Evolutionary conservation across 2,888 invertebrate genomes (phyloP).

Genomic region (Autographa gamma): DNA sequence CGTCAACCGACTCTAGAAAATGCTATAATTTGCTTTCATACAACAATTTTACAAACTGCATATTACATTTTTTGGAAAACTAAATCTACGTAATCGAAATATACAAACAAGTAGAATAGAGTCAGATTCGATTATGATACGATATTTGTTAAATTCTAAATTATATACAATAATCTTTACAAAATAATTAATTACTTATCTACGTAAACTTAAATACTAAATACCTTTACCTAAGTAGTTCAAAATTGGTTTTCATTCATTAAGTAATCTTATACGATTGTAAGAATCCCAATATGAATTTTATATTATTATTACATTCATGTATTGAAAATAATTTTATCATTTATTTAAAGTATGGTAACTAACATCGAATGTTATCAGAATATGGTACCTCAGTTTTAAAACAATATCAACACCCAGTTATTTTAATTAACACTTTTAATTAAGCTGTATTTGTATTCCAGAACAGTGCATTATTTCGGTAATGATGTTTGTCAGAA

Average conservation of each 20-base stretch:
- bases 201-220: no score
- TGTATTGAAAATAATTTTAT: no score
- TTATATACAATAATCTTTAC: background rate
- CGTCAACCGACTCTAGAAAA: no score
- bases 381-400: background rate
- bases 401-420: background rate
- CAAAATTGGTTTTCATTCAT: background rate
- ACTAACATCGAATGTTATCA: background rate
- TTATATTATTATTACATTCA: background rate
- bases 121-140: background rate
- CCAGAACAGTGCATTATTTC: background rate
- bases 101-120: background rate
- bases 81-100: no score
- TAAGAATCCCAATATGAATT: background rate
- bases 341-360: background rate
- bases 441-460: slow-evolving; percentile 1
- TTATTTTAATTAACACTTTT: background rate
- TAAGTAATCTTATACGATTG: background rate
- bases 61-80: no score
- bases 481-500: background rate
- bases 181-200: background rate
- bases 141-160: background rate
- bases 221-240: background rate
- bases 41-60: no score
- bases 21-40: no score